These are phyloP conservation scores for Dicyrtoma fusca DNA, from an alignment of 2,888 invertebrate genomes.

Conservation along the genomic window DNA sequence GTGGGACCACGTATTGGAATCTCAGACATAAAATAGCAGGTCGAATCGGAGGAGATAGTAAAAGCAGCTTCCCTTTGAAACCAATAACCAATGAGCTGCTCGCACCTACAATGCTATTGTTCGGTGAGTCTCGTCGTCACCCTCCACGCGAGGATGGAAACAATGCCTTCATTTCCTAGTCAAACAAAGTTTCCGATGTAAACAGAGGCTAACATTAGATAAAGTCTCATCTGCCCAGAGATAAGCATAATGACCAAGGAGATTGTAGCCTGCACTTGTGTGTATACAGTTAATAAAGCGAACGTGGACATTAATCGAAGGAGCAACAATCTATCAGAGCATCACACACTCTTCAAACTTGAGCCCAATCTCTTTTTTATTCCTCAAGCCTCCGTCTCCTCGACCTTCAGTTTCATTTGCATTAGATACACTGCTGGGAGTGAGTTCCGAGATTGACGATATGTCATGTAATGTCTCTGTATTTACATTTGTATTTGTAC, in stretches of 20 bases:
- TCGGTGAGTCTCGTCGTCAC: too few relatives aligned
- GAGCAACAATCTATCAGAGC: constrained; percentile 24
- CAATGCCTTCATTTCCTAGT: too few relatives aligned
- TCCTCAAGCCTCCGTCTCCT: neutral
- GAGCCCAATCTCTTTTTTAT: constrained; percentile 15
- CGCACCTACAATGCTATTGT: too few relatives aligned
- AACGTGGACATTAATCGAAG: constrained; percentile 9
- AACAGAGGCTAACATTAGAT: neutral
- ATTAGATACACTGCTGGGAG: constrained; percentile 1
- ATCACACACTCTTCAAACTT: constrained; percentile 10
- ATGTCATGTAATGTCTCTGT: neutral
- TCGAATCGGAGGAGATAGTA: too few relatives aligned
- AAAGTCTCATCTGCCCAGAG: neutral
- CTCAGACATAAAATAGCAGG: too few relatives aligned
- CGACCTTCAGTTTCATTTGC: constrained; percentile 33
- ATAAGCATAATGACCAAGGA: neutral
- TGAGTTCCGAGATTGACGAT: neutral
- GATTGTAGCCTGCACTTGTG: too few relatives aligned
- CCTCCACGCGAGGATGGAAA: too few relatives aligned
- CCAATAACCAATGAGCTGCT: too few relatives aligned
- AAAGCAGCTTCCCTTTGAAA: neutral
- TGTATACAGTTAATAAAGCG: neutral
- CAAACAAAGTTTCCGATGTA: too few relatives aligned
- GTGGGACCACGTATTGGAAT: too few relatives aligned
- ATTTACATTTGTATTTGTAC: too few relatives aligned